phyloP scores from a whole-genome alignment of 2,888 invertebrate species.

The Thereva unica region DNA sequence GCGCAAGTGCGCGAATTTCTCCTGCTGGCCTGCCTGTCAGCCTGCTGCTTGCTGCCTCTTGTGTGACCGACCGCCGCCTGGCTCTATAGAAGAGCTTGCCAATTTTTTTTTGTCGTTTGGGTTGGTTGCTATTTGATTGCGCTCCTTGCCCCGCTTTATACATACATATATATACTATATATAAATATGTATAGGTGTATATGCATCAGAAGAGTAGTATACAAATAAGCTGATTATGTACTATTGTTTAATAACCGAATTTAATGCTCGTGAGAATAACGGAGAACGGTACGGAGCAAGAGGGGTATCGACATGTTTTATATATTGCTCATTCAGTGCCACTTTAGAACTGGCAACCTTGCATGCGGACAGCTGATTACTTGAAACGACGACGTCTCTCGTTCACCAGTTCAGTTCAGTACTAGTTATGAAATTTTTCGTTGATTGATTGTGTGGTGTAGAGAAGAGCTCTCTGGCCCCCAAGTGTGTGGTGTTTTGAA shows the following conservation, averaged over 20 bases:
- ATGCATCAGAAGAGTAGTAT: background rate
- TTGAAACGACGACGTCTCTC: background rate
- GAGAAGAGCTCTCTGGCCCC: no score
- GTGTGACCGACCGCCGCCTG: no score
- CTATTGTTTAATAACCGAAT: slow-evolving; percentile 31
- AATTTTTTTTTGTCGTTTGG: background rate
- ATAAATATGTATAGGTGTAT: slow-evolving; percentile 11
- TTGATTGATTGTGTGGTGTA: slow-evolving; percentile 30
- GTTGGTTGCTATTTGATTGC: slow-evolving; percentile 3
- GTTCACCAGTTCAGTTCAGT: slow-evolving; percentile 6
- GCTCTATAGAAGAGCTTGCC: background rate
- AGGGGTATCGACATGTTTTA: slow-evolving; percentile 16
- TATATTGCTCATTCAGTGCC: slow-evolving; percentile 28
- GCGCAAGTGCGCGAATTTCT: slow-evolving; percentile 35
- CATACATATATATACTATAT: background rate
- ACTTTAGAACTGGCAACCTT: slow-evolving; percentile 35
- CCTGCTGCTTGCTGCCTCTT: background rate
- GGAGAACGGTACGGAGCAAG: slow-evolving; percentile 20
- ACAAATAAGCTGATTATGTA: slow-evolving; percentile 33
- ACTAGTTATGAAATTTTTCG: slow-evolving; percentile 29
- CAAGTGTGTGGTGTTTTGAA: slow-evolving; percentile 11
- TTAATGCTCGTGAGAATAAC: slow-evolving; percentile 28
- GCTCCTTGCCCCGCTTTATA: slow-evolving; percentile 2
- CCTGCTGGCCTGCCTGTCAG: slow-evolving; percentile 9
- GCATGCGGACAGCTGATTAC: slow-evolving; percentile 36